Evolutionary conservation across 2,113 vertebrate genomes (phyloP), one percentile per base, ranked within the genome.

Genomic region (Pterocles orientalis): DNA sequence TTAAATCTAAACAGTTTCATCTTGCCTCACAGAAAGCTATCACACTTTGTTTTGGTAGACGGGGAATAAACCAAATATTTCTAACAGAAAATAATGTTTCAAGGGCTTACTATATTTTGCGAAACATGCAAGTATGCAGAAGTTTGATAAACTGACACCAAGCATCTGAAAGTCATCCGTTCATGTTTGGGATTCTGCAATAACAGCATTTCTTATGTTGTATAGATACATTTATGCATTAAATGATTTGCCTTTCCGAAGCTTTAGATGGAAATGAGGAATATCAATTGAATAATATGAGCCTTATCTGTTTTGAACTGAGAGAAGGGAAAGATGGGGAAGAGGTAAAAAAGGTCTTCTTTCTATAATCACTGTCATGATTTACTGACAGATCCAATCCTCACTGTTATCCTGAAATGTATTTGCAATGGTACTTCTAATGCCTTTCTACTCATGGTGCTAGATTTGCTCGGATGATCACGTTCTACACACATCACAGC

Each of bases 401-500:
- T 82, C 0, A 2, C 9, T 84, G 82, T 88, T 70, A 45, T 61
- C 70, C 43, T 41, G 54, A 57, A 24, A 36, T 7, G 7, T 26
- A 36, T 64, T 75, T 66, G 53, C 64, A 75, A 4, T 4, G 12
- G 11, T 68, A 48, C 29, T 82, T 82, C n/a, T 62, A 85, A 39
- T 23, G 17, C 18, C 28, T 34, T 61, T 66, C 88, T 69, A 69
- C 19, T 34, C 34, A 10, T 24, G 50, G 25, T 51, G 77, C 43
- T 36, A 26, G 18, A 15, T 68, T 71, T 56, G 80, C 13, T 65
- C 17, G 31, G 75, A 33, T 31, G 28, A 50, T 70, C 57, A 56
- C 6, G 43, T 70, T 88, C 56, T 95, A 98, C 98, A 99, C 98
- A 99, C 99, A 97, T 99, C 99, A 45, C 98, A 99, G 96, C 99